These are phyloP conservation scores for Hemibagrus guttatus DNA, from an alignment of 2,797 vertebrate genomes.

Conservation along the genomic window DNA sequence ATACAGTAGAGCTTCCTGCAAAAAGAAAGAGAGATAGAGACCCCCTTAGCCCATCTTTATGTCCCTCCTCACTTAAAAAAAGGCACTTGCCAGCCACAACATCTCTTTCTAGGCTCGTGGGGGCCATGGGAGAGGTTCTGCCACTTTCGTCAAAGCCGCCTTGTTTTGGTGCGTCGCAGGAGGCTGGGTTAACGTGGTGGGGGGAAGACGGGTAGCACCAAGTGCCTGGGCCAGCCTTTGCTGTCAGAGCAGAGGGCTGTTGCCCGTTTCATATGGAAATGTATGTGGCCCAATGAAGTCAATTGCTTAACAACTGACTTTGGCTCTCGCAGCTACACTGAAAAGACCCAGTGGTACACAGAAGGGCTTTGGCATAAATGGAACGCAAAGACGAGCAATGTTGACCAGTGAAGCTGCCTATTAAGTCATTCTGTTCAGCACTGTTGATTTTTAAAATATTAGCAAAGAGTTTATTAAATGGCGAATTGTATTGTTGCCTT, in stretches of 20 bases:
- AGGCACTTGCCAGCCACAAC: constrained; percentile 67
- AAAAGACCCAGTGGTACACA: constrained; percentile 53
- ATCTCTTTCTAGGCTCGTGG: constrained; percentile 66
- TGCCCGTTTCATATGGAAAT: constrained; percentile 85
- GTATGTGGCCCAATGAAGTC: constrained; percentile 78
- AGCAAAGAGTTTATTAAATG: neutral
- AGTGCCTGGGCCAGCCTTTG: constrained; percentile 66
- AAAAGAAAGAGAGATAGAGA: constrained; percentile 56
- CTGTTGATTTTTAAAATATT: constrained; percentile 38
- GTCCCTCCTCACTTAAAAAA: constrained; percentile 51
- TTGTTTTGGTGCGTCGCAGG: constrained; percentile 70
- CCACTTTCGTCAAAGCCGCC: constrained; percentile 70
- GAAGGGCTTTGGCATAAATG: constrained; percentile 33
- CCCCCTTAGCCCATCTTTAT: constrained; percentile 42
- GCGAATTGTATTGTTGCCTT: neutral
- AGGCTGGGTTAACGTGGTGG: constrained; percentile 65
- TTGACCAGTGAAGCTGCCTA: constrained; percentile 56
- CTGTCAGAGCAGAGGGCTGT: constrained; percentile 75
- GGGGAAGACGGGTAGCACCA: constrained; percentile 71
- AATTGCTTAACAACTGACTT: constrained; percentile 85
- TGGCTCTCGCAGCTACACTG: constrained; percentile 72
- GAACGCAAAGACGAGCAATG: constrained; percentile 60
- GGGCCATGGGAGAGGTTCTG: constrained; percentile 65
- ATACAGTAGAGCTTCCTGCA: constrained; percentile 65
- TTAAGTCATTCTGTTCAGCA: constrained; percentile 55